Evolutionary conservation across 2,888 invertebrate genomes (phyloP).

Genomic region (Epirrhoe tristata): DNA sequence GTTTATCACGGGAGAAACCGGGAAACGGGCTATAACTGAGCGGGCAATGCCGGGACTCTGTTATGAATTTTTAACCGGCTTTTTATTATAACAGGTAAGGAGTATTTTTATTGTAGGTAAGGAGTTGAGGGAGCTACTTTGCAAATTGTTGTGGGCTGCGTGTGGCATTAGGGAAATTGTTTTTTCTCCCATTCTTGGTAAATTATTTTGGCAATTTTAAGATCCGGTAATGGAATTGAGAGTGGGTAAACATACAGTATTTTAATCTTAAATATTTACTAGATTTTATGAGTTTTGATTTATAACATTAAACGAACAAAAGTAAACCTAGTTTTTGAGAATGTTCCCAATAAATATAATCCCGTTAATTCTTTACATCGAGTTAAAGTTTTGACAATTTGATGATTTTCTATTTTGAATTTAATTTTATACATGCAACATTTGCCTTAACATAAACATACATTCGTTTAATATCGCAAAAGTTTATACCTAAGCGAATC

Average conservation of each 20-base stretch:
- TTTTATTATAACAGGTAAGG: slow-evolving; percentile 45
- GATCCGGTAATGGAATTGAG: slow-evolving; percentile 7
- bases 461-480: neutral
- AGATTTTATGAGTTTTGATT: too few relatives aligned
- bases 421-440: neutral
- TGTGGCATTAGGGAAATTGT: slow-evolving; percentile 28
- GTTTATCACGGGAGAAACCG: slow-evolving; percentile 55
- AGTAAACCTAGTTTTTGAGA: too few relatives aligned
- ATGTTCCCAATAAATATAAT: too few relatives aligned
- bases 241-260: neutral
- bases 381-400: too few relatives aligned
- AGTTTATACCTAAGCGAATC: neutral
- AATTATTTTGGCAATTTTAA: slow-evolving; percentile 20
- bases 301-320: too few relatives aligned
- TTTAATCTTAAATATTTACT: neutral
- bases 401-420: too few relatives aligned
- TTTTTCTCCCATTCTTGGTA: slow-evolving; percentile 11
- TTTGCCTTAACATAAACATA: neutral
- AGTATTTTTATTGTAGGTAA: slow-evolving; percentile 35
- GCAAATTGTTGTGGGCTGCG: slow-evolving; percentile 26
- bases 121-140: slow-evolving; percentile 30
- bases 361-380: neutral
- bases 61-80: slow-evolving; percentile 46
- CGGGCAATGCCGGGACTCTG: slow-evolving; percentile 52
- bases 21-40: slow-evolving; percentile 57